Percentiles rank a stretch among this genome's conserved stretches.
Conservation (phyloP, 2,113 vertebrate species). For the Bos javanicus region DNA sequence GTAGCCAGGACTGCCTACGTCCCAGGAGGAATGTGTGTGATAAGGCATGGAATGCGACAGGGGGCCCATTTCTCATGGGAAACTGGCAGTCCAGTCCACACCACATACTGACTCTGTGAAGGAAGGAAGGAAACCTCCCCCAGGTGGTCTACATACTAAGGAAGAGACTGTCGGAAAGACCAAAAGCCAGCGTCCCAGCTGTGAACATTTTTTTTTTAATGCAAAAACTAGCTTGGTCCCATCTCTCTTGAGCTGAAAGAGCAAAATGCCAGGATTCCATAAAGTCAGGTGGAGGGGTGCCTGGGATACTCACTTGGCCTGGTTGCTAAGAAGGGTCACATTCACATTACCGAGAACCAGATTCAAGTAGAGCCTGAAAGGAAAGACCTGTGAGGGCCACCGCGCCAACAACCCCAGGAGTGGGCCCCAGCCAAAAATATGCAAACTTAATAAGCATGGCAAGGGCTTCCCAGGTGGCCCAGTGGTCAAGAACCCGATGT, state of each 20-base stretch:
- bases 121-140: neutral
- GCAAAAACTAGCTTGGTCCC: neutral
- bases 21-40: neutral
- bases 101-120: neutral
- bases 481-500: neutral
- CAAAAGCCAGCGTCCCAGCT: neutral
- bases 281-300: neutral
- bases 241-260: neutral
- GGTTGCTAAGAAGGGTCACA: slow-evolving; percentile 97
- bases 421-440: neutral
- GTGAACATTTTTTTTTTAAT: neutral
- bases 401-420: fast-evolving
- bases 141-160: too few species aligned
- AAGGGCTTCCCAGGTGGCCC: neutral
- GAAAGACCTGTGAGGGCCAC: slow-evolving; percentile 49
- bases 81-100: neutral
- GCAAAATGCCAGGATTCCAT: neutral
- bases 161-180: neutral
- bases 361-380: slow-evolving; percentile 93
- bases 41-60: neutral
- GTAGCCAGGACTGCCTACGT: neutral
- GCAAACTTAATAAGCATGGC: neutral
- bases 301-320: slow-evolving; percentile 90
- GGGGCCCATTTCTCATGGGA: neutral
- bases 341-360: slow-evolving; percentile 97